Percentiles rank a stretch among this genome's conserved stretches.
phyloP scores from a whole-genome alignment of 2,113 vertebrate species.

The Malurus melanocephalus region DNA sequence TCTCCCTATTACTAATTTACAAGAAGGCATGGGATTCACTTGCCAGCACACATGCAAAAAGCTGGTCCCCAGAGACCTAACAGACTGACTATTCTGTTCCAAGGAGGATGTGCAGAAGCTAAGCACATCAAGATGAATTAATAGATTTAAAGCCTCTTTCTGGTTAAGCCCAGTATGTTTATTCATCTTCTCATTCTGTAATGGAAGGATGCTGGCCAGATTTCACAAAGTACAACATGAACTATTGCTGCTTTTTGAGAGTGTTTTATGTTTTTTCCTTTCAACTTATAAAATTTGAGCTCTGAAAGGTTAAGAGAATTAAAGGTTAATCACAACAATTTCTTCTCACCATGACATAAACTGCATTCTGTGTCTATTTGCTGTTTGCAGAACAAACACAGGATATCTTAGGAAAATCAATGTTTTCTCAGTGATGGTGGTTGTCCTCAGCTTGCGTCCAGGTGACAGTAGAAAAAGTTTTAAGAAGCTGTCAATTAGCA shows the following conservation, averaged over 20 bases:
- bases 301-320: not conserved
- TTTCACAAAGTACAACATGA: not conserved
- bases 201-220: not conserved
- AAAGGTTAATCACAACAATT: not conserved
- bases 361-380: not conserved
- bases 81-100: not conserved
- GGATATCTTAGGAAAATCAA: constrained; percentile 6
- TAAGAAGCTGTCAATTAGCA: not conserved
- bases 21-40: not conserved
- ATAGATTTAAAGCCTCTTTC: not conserved
- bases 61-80: not conserved
- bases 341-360: not conserved
- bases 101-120: not conserved
- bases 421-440: not conserved
- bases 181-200: not conserved
- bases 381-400: constrained; percentile 13
- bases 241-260: not conserved
- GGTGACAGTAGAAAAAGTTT: not conserved
- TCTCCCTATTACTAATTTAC: not conserved
- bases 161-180: not conserved
- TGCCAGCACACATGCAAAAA: not conserved
- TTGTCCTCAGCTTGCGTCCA: not conserved
- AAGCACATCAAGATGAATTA: not conserved
- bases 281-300: not conserved
- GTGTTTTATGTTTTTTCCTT: not conserved